phyloP scores from a whole-genome alignment of 2,113 vertebrate species.

The Bombycilla garrulus region DNA sequence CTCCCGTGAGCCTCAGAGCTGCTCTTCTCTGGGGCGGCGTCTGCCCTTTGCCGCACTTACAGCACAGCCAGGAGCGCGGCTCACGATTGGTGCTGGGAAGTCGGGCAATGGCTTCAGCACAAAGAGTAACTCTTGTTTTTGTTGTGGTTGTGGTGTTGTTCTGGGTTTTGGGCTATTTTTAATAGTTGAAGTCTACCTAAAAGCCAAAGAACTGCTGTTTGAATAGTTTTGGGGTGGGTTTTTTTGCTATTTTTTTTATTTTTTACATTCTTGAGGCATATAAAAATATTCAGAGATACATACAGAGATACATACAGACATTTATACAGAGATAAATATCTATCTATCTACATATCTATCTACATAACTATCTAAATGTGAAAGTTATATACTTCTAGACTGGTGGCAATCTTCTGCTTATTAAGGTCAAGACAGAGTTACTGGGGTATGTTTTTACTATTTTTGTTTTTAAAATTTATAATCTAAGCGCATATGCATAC shows the following conservation, averaged over 20 bases:
- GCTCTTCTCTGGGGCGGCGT: background rate
- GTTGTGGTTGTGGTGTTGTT: background rate
- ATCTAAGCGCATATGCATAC: background rate
- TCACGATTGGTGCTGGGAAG: background rate
- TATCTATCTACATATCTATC: too few species aligned
- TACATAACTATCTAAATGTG: background rate
- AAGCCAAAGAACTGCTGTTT: background rate
- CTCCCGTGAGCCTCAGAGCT: background rate
- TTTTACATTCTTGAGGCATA: background rate
- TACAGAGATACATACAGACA: too few species aligned
- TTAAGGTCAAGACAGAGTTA: background rate
- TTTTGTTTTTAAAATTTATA: background rate
- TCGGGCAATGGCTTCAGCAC: background rate
- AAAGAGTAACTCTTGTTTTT: background rate
- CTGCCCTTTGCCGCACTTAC: slow-evolving; percentile 38
- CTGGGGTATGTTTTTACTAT: accelerated
- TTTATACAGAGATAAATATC: background rate
- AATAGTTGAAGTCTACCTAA: background rate
- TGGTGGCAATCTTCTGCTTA: background rate
- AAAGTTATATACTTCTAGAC: background rate
- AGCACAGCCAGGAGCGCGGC: background rate
- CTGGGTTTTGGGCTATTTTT: background rate
- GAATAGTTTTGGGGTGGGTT: too few species aligned
- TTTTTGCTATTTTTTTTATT: too few species aligned
- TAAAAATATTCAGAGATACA: background rate